Base-by-base conservation (phyloP, 2,113 vertebrate species). In the Lota lota region DNA sequence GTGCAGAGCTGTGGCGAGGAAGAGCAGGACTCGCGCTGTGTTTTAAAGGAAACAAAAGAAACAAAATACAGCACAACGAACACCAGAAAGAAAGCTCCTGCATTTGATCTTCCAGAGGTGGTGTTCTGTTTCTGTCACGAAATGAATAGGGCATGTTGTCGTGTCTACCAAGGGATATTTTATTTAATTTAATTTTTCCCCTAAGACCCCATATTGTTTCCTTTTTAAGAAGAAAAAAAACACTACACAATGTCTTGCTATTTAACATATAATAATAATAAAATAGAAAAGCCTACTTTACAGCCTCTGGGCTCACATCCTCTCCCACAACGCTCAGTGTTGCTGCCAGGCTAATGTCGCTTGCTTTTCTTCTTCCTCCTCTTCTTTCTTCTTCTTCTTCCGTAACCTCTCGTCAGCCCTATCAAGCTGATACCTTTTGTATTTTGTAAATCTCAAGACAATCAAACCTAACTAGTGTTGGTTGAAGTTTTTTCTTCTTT, bases 371-470 rank as follows among this genome's bases (percentile, higher is more conserved):
- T 40, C 63, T 75, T 66, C 74, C 74, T 68, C 74, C 70, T 72
- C 78, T 79, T 79, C 82, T 83, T 54, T 54, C 75, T 74, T 87
- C 78, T 14, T 12, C 67, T 61, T 51, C 63, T 77, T 66, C 82
- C 82, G 80, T 76, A 80, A 76, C 85, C 83, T 85, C 83, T 74
- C 40, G 63, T 81, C 78, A 76, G 67, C 77, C 78, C 76, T 84
- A 68, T 76, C 67, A 22, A 69, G 70, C 77, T 67, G 61, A 66
- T 78, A 75, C 69, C 71, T 82, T 82, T 87, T 81, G 73, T 80
- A 74, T 74, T 78, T 71, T 78, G 73, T 75, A 64, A 81, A 78
- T 87, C 73, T 86, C 85, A 85, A 47, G 89, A 90, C 89, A 89
- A 89, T 90, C 87, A 89, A 74, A 72, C 80, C 79, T 86, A 78